phyloP scores from a whole-genome alignment of 2,797 vertebrate species.

The Podarcis lilfordi region DNA sequence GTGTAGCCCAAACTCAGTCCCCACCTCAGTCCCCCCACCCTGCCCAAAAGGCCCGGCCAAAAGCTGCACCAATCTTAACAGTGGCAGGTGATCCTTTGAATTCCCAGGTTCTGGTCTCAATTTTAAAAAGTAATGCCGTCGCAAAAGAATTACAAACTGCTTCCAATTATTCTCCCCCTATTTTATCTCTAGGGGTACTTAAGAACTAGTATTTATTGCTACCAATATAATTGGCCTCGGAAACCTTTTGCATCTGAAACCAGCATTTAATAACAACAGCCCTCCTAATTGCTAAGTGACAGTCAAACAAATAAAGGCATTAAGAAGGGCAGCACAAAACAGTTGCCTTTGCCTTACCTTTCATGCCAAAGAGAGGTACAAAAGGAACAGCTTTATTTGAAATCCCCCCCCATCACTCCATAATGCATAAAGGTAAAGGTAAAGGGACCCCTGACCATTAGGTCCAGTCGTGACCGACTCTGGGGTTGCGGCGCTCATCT shows the following conservation, averaged over 20 bases:
- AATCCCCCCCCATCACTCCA: background rate
- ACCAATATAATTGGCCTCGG: background rate
- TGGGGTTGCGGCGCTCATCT: too few relatives aligned
- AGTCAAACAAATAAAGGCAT: background rate
- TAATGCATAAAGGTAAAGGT: background rate
- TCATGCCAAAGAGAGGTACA: background rate
- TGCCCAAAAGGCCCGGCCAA: background rate
- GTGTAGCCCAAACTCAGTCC: background rate
- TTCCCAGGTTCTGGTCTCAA: background rate
- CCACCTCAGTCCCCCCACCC: background rate
- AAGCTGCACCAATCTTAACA: background rate
- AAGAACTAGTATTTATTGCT: background rate
- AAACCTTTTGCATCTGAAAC: background rate
- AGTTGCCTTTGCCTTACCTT: background rate
- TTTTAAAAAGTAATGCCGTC: background rate
- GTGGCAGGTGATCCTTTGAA: accelerated
- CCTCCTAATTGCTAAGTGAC: background rate
- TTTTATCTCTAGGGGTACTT: background rate
- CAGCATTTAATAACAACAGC: background rate
- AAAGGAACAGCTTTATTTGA: background rate
- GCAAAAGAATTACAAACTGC: background rate
- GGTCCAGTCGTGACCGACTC: too few relatives aligned
- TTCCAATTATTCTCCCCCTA: background rate
- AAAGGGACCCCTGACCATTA: too few relatives aligned
- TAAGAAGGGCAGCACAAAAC: background rate